Evolutionary conservation across 2,797 vertebrate genomes (phyloP).

Genomic region (Mycteria americana): DNA sequence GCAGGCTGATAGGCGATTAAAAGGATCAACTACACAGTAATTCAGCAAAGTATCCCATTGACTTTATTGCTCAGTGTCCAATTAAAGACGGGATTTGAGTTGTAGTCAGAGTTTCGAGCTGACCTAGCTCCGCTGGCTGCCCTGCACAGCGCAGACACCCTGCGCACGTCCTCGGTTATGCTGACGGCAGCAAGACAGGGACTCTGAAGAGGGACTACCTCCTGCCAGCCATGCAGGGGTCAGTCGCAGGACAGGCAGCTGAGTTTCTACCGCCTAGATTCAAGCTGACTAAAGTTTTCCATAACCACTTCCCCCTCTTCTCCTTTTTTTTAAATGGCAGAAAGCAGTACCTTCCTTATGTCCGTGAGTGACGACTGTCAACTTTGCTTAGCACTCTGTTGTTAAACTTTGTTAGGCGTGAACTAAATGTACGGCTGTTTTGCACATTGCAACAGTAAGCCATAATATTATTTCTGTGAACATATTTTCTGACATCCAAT

Average conservation of each 20-base stretch:
- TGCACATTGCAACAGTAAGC: constrained; percentile 30
- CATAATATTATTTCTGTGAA: constrained; percentile 25
- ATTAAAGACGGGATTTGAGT: not conserved
- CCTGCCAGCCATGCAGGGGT: not conserved
- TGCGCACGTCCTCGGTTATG: fast-evolving
- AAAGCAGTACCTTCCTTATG: not conserved
- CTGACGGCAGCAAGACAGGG: not conserved
- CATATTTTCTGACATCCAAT: not conserved
- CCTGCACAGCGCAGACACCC: not conserved
- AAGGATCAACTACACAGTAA: constrained; percentile 29
- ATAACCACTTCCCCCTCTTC: not conserved
- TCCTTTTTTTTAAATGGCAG: not conserved
- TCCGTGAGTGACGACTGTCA: not conserved
- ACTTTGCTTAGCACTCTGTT: constrained; percentile 19
- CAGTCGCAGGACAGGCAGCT: not conserved
- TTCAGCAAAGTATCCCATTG: constrained; percentile 69
- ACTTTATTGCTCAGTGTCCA: constrained; percentile 50
- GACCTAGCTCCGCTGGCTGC: not conserved
- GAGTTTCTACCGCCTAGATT: not conserved
- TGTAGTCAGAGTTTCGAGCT: constrained; percentile 36
- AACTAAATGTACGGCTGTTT: constrained; percentile 4
- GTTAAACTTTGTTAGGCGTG: not conserved
- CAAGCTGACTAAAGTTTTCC: constrained; percentile 14
- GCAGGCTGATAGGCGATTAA: not conserved
- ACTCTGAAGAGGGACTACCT: not conserved